These are phyloP conservation scores for Nerophis ophidion DNA, from an alignment of 2,113 vertebrate species.

Conservation along the genomic window DNA sequence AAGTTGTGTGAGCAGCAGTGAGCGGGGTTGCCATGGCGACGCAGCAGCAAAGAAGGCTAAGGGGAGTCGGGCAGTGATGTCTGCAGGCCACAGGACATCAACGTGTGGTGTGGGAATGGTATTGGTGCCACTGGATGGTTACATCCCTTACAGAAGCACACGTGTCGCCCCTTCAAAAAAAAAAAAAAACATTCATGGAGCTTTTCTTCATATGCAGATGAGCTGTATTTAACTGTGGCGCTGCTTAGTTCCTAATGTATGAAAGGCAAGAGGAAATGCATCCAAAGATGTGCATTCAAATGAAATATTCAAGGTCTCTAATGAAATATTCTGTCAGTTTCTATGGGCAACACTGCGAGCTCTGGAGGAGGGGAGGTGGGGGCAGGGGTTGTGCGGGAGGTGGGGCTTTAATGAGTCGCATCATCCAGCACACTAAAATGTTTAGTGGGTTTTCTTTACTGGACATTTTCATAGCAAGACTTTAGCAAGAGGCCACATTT, in stretches of 20 bases:
- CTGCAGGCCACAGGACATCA: constrained; percentile 6
- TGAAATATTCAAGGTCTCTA: constrained; percentile 9
- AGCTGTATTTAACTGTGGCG: constrained; percentile 3
- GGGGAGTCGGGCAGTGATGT: not conserved
- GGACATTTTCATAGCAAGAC: not conserved
- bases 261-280: constrained; percentile 5
- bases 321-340: constrained; percentile 12
- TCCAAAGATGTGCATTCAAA: constrained; percentile 9
- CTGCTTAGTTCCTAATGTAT: not conserved
- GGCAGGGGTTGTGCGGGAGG: no score
- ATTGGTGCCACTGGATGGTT: not conserved
- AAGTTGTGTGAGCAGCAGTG: constrained; percentile 1
- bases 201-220: constrained; percentile 6
- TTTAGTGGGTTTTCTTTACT: not conserved
- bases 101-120: not conserved
- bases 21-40: constrained; percentile 1
- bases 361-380: no score
- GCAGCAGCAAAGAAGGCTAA: not conserved
- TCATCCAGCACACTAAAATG: not conserved
- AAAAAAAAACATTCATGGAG: constrained; percentile 1
- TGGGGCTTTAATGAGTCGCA: not conserved
- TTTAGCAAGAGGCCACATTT: not conserved
- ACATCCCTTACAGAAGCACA: constrained; percentile 1
- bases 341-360: constrained; percentile 3
- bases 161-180: not conserved